Percentiles rank a stretch among this genome's conserved stretches.
These are phyloP conservation scores for Tetanocera ferruginea DNA, from an alignment of 2,888 invertebrate species.

Conservation along the genomic window DNA sequence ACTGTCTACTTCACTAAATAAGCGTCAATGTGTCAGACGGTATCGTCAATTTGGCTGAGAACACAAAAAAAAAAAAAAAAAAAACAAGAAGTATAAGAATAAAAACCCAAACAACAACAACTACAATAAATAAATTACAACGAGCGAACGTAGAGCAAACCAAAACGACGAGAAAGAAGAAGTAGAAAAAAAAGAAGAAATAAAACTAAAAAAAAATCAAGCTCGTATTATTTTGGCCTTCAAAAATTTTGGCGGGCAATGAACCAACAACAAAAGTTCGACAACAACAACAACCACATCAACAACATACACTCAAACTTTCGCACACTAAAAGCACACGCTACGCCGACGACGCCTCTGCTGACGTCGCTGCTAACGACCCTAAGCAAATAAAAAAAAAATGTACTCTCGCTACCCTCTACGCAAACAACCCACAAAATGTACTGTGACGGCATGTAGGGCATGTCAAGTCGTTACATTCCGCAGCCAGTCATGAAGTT, in stretches of 20 bases:
- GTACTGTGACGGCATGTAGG: too few relatives aligned
- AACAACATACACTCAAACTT: neutral
- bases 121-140: conserved; percentile 28
- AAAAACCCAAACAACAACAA: conserved; percentile 24
- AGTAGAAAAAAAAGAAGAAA: neutral
- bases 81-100: conserved; percentile 5
- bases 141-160: conserved; percentile 1
- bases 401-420: conserved; percentile 50
- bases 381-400: conserved; percentile 46
- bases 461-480: too few relatives aligned
- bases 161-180: neutral
- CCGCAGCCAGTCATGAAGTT: too few relatives aligned
- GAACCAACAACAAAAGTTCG: conserved; percentile 59
- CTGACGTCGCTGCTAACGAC: neutral
- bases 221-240: conserved; percentile 66
- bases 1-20: neutral
- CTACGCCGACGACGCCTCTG: neutral
- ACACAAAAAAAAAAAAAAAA: conserved; percentile 39
- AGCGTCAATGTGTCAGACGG: neutral
- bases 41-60: neutral
- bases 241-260: conserved; percentile 67
- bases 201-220: conserved; percentile 49
- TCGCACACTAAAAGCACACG: neutral
- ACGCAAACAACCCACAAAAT: neutral
- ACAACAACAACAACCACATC: neutral